These are phyloP conservation scores for Toxostoma redivivum DNA, from an alignment of 2,113 vertebrate genomes.

Conservation along the genomic window DNA sequence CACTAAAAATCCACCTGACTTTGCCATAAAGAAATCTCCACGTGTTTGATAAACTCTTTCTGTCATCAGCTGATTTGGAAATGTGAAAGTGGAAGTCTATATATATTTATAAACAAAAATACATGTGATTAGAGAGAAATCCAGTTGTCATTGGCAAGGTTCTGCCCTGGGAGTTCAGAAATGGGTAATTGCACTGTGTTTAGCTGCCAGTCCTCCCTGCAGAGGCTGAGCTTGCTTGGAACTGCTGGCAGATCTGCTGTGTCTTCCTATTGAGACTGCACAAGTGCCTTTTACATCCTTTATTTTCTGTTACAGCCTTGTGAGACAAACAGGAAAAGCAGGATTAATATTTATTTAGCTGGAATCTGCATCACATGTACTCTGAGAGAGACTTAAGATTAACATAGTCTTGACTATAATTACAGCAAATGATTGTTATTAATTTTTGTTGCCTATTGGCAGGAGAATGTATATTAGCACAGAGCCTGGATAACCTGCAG, in stretches of 20 bases:
- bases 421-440: conserved; percentile 5
- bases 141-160: not conserved
- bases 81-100: not conserved
- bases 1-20: not conserved
- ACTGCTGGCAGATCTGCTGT: not conserved
- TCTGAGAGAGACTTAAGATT: conserved; percentile 23
- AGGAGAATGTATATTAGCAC: not conserved
- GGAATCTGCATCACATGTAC: conserved; percentile 21
- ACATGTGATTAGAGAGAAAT: not conserved
- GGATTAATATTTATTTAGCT: conserved; percentile 47
- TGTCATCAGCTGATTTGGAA: not conserved
- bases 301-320: not conserved
- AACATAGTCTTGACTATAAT: not conserved
- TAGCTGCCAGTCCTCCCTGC: not conserved
- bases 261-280: not conserved
- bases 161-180: not conserved
- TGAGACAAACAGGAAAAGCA: not conserved
- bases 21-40: not conserved
- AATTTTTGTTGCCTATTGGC: not conserved
- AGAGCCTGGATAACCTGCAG: not conserved
- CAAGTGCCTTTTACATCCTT: not conserved
- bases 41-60: not conserved
- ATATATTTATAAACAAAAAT: not conserved
- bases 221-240: not conserved
- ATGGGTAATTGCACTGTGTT: not conserved